Conservation (phyloP, 2,797 vertebrate species). For the Selene dorsalis region DNA sequence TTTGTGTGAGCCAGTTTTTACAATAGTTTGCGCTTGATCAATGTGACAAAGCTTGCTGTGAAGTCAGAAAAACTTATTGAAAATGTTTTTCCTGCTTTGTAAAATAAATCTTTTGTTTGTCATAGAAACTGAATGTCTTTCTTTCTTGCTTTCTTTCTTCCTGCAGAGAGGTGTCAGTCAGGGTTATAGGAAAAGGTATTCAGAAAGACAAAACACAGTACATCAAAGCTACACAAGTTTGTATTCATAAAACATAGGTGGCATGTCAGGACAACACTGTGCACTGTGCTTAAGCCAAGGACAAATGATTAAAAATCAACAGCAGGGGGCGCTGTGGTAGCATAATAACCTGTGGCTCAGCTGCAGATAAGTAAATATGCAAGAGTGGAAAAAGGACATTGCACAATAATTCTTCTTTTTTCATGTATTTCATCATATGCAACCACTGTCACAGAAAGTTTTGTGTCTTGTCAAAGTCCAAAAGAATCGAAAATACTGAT, state of each 20-base stretch:
- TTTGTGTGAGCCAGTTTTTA: slow-evolving; percentile 5
- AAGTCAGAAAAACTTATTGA: background rate
- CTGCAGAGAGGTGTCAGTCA: too few relatives aligned
- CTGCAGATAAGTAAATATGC: background rate
- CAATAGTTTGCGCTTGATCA: background rate
- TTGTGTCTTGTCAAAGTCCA: background rate
- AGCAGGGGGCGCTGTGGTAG: slow-evolving; percentile 35
- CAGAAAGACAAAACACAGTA: background rate
- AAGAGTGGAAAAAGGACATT: background rate
- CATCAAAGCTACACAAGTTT: background rate
- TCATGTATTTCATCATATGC: background rate
- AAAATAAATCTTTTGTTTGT: slow-evolving; percentile 47
- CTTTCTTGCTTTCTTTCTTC: background rate
- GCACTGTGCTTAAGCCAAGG: too few relatives aligned
- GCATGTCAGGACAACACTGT: background rate
- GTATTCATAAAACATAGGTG: background rate
- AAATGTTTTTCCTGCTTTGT: slow-evolving; percentile 22
- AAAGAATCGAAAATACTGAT: background rate
- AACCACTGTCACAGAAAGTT: background rate
- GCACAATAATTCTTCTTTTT: background rate
- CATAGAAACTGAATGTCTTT: background rate
- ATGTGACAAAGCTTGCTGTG: background rate
- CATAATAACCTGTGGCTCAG: background rate
- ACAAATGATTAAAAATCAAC: background rate
- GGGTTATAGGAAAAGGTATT: background rate